Conservation (phyloP, 2,888 invertebrate genomes). For the Bruchidius siliquastri region DNA sequence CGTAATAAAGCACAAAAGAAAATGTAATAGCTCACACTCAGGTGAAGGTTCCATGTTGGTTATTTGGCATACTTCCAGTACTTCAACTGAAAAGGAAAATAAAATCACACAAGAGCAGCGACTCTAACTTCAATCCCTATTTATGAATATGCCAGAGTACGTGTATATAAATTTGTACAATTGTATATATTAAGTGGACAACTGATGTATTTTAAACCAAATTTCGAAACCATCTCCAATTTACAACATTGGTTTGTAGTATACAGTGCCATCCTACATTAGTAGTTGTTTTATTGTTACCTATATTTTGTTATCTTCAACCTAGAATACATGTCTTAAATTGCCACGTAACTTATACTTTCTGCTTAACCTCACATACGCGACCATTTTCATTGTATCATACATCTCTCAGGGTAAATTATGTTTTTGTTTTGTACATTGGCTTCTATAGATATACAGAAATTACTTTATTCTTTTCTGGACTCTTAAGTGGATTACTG, state of each 20-base stretch:
- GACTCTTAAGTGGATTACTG: slow-evolving; percentile 8
- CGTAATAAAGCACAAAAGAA: too few relatives aligned
- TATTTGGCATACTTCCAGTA: too few relatives aligned
- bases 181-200: background rate
- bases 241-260: slow-evolving; percentile 18
- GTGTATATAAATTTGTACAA: background rate
- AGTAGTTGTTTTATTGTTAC: slow-evolving; percentile 34
- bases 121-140: too few relatives aligned
- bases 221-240: background rate
- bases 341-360: slow-evolving; percentile 4
- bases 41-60: too few relatives aligned
- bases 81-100: too few relatives aligned
- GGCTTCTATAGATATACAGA: slow-evolving; percentile 1
- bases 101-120: too few relatives aligned
- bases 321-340: slow-evolving; percentile 33
- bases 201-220: too few relatives aligned
- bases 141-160: background rate
- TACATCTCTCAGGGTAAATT: slow-evolving; percentile 22
- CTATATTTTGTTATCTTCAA: slow-evolving; percentile 28
- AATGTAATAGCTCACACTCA: too few relatives aligned
- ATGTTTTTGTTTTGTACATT: slow-evolving; percentile 9
- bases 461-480: slow-evolving; percentile 5
- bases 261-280: slow-evolving; percentile 32
- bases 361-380: slow-evolving; percentile 6
- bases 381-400: slow-evolving; percentile 11